These are phyloP conservation scores for Paedocypris micromegethes DNA, from an alignment of 2,797 vertebrate genomes.

Conservation along the genomic window DNA sequence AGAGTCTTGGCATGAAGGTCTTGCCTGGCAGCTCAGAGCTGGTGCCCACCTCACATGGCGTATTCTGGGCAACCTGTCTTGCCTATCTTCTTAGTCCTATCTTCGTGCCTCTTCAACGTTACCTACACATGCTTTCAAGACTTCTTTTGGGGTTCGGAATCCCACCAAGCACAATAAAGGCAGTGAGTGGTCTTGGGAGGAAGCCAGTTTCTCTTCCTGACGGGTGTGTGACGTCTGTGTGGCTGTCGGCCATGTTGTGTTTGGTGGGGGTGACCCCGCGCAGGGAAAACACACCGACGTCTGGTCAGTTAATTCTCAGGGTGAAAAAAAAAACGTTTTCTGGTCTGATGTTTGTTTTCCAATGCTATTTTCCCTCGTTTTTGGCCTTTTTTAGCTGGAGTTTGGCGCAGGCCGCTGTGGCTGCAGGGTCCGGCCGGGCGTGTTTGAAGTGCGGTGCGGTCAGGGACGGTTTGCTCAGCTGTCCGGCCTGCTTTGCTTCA, in stretches of 20 bases:
- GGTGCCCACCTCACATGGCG: conserved; percentile 61
- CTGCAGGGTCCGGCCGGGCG: conserved; percentile 25
- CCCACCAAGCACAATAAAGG: conserved; percentile 63
- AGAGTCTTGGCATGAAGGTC: conserved; percentile 40
- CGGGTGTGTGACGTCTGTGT: conserved; percentile 62
- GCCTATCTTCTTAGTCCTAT: conserved; percentile 54
- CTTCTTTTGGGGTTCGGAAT: conserved; percentile 11
- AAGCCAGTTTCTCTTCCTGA: conserved; percentile 49
- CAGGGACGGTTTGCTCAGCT: conserved; percentile 58
- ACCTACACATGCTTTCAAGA: conserved; percentile 19
- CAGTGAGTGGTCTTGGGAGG: conserved; percentile 65
- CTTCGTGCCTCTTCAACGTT: conserved; percentile 41
- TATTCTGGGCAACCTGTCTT: conserved; percentile 38
- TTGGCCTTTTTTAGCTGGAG: conserved; percentile 18
- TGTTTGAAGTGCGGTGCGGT: conserved; percentile 44
- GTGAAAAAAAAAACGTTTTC: conserved; percentile 25
- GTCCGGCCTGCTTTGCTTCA: conserved; percentile 54
- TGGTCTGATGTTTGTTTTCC: conserved; percentile 49
- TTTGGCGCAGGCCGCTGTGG: conserved; percentile 28
- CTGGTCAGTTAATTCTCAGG: conserved; percentile 42
- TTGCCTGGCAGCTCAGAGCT: conserved; percentile 55
- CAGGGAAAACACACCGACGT: conserved; percentile 44
- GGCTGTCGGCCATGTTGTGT: conserved; percentile 54
- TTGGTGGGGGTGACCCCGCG: conserved; percentile 35
- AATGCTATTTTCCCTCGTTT: conserved; percentile 31